phyloP scores from a whole-genome alignment of 2,888 invertebrate genomes.

The Polia nebulosa region DNA sequence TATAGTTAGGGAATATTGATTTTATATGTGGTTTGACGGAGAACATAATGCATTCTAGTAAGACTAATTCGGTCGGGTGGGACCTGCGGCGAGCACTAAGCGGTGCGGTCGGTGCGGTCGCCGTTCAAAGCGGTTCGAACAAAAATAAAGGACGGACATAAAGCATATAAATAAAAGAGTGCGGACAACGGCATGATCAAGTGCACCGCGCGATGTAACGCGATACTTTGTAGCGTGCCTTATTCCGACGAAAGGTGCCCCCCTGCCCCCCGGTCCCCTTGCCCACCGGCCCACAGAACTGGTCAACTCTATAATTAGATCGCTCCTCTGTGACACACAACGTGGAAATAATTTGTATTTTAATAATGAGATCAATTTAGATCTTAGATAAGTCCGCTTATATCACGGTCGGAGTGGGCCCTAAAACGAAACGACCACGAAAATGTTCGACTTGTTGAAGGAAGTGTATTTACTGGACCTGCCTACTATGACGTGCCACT shows the following conservation, averaged over 20 bases:
- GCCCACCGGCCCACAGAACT: slow-evolving; percentile 62
- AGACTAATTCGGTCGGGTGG: slow-evolving; percentile 71
- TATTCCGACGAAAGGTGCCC: slow-evolving; percentile 73
- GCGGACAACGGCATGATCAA: slow-evolving; percentile 88
- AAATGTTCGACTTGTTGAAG: slow-evolving; percentile 34
- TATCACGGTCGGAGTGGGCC: slow-evolving; percentile 16
- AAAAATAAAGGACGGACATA: slow-evolving; percentile 78
- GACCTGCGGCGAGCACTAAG: slow-evolving; percentile 80
- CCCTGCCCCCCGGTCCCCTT: slow-evolving; percentile 29
- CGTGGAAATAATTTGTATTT: slow-evolving; percentile 64
- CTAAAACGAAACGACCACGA: slow-evolving; percentile 32
- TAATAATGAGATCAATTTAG: slow-evolving; percentile 64
- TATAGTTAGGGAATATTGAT: slow-evolving; percentile 78
- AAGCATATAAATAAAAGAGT: slow-evolving; percentile 84
- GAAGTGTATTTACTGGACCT: slow-evolving; percentile 20
- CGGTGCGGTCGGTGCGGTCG: slow-evolving; percentile 83
- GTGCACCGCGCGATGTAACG: slow-evolving; percentile 87
- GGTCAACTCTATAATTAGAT: slow-evolving; percentile 83
- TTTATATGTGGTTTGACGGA: slow-evolving; percentile 75
- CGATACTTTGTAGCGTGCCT: slow-evolving; percentile 84
- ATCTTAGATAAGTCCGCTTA: slow-evolving; percentile 58
- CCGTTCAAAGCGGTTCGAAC: slow-evolving; percentile 80
- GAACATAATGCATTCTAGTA: slow-evolving; percentile 70
- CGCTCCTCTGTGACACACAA: slow-evolving; percentile 70
- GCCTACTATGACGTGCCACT: too few species aligned